Evolutionary conservation across 2,113 vertebrate species (phyloP), one percentile per base, ranked within the genome.

Genomic region (Odocoileus virginianus): DNA sequence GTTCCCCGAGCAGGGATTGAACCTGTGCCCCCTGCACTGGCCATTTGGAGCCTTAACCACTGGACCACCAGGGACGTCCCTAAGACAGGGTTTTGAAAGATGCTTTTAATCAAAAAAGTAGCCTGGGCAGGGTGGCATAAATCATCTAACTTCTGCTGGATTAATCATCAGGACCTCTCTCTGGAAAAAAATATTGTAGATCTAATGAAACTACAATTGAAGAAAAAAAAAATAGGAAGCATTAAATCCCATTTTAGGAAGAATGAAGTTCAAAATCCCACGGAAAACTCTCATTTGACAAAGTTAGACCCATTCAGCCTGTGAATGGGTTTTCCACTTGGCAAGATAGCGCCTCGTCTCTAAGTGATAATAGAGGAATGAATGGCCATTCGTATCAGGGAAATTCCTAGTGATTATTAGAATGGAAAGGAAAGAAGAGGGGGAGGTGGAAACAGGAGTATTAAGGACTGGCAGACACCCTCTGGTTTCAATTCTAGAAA

Each of bases 391-490:
- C 25, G 1, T 15, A 21, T 57, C 88, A 50, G 78, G 93, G 91
- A 95, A 93, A 97, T 93, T 87, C 96, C 96, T 95, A 0, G 33
- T 74, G 95, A 83, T 87, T 78, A 93, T 95, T 61, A 92, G 94
- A 81, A 94, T 89, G 97, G 91, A 93, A 95, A 98, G 61, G 89
- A 84, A 87, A 89, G 87, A 23, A 45, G 47, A 61, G 52, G 28
- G 33, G 33, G 43, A 16, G 81, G 40, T 57, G 79, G 94, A 87
- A 76, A 84, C 89, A 6, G 27, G 45, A 78, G 78, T 0, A 12
- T 30, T 45, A 78, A 52, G 74, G 10, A 47, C 11, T 3, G 6
- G 60, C 92, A 76, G 67, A 50, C 57, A 47, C 67, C 45, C 74
- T 61, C 52, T 7, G 28, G 17, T 23, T 67, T 52, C 17, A 64